Conservation (phyloP, 2,797 vertebrate species). For the Leptatherina wallacei region DNA sequence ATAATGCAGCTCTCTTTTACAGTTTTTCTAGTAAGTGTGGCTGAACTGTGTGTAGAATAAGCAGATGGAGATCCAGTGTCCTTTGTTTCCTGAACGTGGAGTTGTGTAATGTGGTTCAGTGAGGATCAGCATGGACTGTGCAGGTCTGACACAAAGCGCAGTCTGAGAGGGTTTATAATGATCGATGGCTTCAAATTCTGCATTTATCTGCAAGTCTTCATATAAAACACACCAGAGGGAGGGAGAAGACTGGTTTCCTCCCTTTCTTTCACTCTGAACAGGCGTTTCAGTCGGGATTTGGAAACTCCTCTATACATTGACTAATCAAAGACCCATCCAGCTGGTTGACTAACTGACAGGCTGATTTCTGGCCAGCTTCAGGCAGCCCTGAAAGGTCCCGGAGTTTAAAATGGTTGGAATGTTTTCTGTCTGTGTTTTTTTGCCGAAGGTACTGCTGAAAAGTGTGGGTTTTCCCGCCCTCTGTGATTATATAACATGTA, state of each 20-base stretch:
- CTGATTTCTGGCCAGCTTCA: constrained; percentile 36
- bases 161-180: constrained; percentile 21
- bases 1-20: constrained; percentile 22
- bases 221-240: constrained; percentile 47
- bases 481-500: constrained; percentile 85
- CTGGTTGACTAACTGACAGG: constrained; percentile 14
- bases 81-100: constrained; percentile 62
- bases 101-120: constrained; percentile 73
- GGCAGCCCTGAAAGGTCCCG: constrained; percentile 39
- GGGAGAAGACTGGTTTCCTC: constrained; percentile 41
- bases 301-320: constrained; percentile 34
- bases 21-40: not conserved
- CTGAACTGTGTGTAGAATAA: constrained; percentile 32
- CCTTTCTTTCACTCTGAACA: constrained; percentile 22
- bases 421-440: constrained; percentile 73
- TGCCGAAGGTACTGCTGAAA: constrained; percentile 75
- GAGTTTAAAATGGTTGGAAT: constrained; percentile 78
- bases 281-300: constrained; percentile 22
- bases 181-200: constrained; percentile 30
- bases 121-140: constrained; percentile 15
- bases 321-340: constrained; percentile 25
- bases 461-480: constrained; percentile 85
- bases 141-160: constrained; percentile 18
- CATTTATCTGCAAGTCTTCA: constrained; percentile 59
- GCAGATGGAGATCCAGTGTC: constrained; percentile 33